A percentile compares a stretch with the other conserved stretches of the same genome.
These are phyloP conservation scores for Capreolus pygargus DNA, from an alignment of 2,113 vertebrate species.

Conservation along the genomic window DNA sequence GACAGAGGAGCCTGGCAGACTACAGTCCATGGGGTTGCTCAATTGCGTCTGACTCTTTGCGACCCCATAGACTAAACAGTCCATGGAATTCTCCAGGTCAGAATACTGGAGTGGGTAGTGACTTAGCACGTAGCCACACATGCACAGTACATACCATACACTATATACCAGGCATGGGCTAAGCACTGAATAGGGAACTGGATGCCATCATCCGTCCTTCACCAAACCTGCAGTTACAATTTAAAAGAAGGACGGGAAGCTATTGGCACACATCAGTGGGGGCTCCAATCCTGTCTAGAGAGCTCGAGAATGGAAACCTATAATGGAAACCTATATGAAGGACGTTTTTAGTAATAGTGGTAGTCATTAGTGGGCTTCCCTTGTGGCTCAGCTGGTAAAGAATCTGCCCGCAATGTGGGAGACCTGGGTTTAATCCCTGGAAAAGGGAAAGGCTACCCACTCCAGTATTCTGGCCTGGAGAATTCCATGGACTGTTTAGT, in stretches of 20 bases:
- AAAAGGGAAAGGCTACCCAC: not conserved
- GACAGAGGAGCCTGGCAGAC: not conserved
- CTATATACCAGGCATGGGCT: not conserved
- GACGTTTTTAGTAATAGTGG: not conserved
- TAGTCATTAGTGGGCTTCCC: not conserved
- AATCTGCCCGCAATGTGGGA: not conserved
- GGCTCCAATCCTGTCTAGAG: not conserved
- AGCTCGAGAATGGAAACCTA: not conserved
- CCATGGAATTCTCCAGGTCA: not conserved
- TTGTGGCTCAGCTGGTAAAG: not conserved
- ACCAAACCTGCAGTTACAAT: not conserved
- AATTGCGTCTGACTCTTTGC: not conserved
- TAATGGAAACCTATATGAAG: not conserved
- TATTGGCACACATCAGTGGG: not conserved
- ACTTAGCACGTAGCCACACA: not conserved
- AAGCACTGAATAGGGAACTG: not conserved
- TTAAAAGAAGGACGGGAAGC: not conserved
- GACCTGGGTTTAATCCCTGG: not conserved
- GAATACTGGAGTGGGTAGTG: not conserved
- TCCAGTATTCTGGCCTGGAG: not conserved
- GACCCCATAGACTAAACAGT: not conserved
- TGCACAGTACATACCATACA: fast-evolving
- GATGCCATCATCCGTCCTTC: not conserved
- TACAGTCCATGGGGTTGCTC: not conserved
- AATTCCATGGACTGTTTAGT: not conserved